phyloP scores from a whole-genome alignment of 2,797 vertebrate genomes.

The Spinibarbus caldwelli region DNA sequence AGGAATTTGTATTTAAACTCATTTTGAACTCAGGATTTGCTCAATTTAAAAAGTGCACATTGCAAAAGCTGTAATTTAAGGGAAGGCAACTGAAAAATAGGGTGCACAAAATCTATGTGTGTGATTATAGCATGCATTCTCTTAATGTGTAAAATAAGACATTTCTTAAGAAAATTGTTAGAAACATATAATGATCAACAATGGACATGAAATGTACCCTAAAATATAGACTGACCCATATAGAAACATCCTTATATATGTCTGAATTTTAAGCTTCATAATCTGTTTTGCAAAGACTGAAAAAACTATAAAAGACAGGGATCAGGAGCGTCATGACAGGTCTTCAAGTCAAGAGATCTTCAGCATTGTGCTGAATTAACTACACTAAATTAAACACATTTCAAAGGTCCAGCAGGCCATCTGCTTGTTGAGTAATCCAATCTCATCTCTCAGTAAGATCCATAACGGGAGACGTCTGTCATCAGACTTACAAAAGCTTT shows the following conservation, averaged over 20 bases:
- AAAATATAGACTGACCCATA: neutral
- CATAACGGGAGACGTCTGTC: slow-evolving; percentile 26
- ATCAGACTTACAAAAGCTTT: slow-evolving; percentile 11
- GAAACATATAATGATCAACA: neutral
- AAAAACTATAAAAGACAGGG: neutral
- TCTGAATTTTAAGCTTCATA: neutral
- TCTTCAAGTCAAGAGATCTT: slow-evolving; percentile 33
- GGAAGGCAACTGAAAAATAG: too few relatives aligned
- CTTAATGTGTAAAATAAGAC: neutral
- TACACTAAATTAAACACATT: slow-evolving; percentile 49
- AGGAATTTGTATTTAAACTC: too few relatives aligned
- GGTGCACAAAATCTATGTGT: too few relatives aligned
- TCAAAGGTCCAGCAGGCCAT: slow-evolving; percentile 55
- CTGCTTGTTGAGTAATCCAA: slow-evolving; percentile 52
- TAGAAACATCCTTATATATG: neutral
- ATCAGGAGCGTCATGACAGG: slow-evolving; percentile 14
- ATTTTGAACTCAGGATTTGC: too few relatives aligned
- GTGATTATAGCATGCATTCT: too few relatives aligned
- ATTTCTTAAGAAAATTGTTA: neutral
- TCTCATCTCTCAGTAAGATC: slow-evolving; percentile 52
- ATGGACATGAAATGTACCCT: neutral
- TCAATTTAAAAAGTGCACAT: too few relatives aligned
- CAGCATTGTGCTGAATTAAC: slow-evolving; percentile 15
- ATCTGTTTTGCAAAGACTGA: neutral
- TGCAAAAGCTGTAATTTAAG: too few relatives aligned